Base-by-base conservation (phyloP, 2,888 invertebrate species). In the Lapara coniferarum region DNA sequence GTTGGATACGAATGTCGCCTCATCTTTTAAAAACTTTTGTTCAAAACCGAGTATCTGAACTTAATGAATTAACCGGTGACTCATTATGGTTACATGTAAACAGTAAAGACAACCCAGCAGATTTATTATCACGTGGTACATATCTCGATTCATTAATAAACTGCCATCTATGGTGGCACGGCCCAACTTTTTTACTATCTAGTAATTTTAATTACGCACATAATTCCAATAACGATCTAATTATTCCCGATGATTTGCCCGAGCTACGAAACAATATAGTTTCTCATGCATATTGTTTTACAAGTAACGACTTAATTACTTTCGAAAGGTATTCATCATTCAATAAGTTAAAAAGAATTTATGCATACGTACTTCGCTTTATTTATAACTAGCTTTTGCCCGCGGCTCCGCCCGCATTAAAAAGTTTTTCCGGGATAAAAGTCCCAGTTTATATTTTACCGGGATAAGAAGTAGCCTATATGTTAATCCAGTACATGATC, bases 1-100 rank as follows among this genome's bases (percentile, higher is more conserved):
- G 68, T 14, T 71, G 70, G 70, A 10, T 71, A 10, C 46, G n/a
- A 12, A 71, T 66, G 66, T 10, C 57, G n/a, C 70, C 70, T 10
- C n/a, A 57, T 8, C 19, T 46, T 44, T 44, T 71, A 16, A 66
- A 71, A 58, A 37, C 68, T 37, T 71, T 68, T 53, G 68, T 71
- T 3, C 70, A 68, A 44, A 71, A 68, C 19, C 13, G 70, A 12
- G 68, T 70, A 6, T 19, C 57, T 0, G 66, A 70, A 57, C 66
- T 70, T 13, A 14, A 68, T 52, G 68, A 70, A 49, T 19, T 66
- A 5, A 68, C 70, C 0, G 19, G 46, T 7, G 58, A 58, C 3
- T 44, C 3, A 0, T 8, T 52, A 13, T 71, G 70, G 70, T 46
- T 7, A 4, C 70, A 70, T 19, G 49, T 68, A 2, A 14, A 14